A percentile compares a stretch with the other conserved stretches of the same genome.
Conservation (phyloP, 2,888 invertebrate genomes). For the Lepidocyrtoides sp. region DNA sequence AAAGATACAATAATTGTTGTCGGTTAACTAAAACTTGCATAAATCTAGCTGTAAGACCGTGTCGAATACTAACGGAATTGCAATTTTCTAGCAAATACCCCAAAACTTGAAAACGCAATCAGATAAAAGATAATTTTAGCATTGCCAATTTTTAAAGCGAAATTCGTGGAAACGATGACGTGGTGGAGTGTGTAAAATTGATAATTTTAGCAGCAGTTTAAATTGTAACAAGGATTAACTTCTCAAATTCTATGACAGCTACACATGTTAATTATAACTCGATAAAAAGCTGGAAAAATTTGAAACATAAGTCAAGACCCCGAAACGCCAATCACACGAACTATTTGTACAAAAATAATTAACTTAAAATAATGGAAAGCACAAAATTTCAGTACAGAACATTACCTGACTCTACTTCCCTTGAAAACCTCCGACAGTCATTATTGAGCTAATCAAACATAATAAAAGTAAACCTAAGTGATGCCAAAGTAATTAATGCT, state of each 20-base stretch:
- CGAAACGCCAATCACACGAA: background rate
- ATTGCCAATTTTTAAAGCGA: too few species aligned
- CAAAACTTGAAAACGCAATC: too few species aligned
- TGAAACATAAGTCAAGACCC: background rate
- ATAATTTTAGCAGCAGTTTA: too few species aligned
- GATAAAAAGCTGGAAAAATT: constrained; percentile 29
- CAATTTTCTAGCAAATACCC: too few species aligned
- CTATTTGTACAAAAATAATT: constrained; percentile 78
- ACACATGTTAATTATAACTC: too few species aligned
- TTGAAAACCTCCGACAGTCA: constrained; percentile 55
- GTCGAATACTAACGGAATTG: too few species aligned
- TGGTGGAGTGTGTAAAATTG: too few species aligned
- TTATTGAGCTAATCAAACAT: constrained; percentile 66
- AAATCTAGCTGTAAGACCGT: background rate
- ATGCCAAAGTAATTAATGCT: background rate
- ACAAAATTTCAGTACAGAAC: constrained; percentile 65
- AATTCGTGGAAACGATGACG: too few species aligned
- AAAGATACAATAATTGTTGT: background rate
- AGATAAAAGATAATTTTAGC: too few species aligned
- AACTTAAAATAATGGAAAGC: constrained; percentile 55
- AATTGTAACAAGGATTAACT: too few species aligned
- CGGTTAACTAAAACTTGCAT: background rate
- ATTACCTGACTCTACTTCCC: constrained; percentile 65
- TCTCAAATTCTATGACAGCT: too few species aligned
- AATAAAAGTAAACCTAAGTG: background rate